Base-by-base conservation (phyloP, 2,113 vertebrate genomes). In the Octodon degus region DNA sequence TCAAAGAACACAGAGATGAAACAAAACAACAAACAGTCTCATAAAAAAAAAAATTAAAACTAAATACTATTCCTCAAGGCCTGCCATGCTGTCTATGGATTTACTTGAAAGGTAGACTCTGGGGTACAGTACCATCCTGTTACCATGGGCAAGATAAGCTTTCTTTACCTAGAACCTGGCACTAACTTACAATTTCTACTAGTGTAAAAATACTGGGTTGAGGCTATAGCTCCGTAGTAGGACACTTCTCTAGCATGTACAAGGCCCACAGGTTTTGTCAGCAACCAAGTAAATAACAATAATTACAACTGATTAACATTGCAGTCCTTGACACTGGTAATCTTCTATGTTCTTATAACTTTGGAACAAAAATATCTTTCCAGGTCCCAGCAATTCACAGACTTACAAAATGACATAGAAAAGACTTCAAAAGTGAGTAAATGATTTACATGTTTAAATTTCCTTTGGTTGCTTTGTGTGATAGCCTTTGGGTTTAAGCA, bases 1-100 rank as follows among this genome's bases (percentile, higher is more conserved):
- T 43, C 62, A 83, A 58, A 96, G n/a, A 40, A 91, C 86, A 70
- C 1, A 27, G 97, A 47, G 92, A 47, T 37, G 62, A 70, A 95
- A 79, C 43, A 43, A 86, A 90, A 62, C 32, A 77, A 87, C 17
- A 77, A 72, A 12, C 13, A 60, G n/a, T 43, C 2, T n/a, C 17
- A n/a, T 5, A 81, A 67, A 37, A 85, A 27, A 27, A 53, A 5
- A 22, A 43, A 47, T 34, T 40, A 84, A 60, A 60, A 22, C 2
- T 70, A 47, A 67, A 34, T 22, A 4, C 9, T 0, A 19, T 93
- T 32, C 74, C 58, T 27, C n/a, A 80, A 92, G 62, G 10, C 34
- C 79, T 6, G 34, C 22, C 65, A 67, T 17, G 27, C 7, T 40
- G 2, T 11, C 40, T 58, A n/a, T 55, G 10, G 12, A 76, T 89